Conservation (phyloP, 2,888 invertebrate species). For the Plusia festucae region DNA sequence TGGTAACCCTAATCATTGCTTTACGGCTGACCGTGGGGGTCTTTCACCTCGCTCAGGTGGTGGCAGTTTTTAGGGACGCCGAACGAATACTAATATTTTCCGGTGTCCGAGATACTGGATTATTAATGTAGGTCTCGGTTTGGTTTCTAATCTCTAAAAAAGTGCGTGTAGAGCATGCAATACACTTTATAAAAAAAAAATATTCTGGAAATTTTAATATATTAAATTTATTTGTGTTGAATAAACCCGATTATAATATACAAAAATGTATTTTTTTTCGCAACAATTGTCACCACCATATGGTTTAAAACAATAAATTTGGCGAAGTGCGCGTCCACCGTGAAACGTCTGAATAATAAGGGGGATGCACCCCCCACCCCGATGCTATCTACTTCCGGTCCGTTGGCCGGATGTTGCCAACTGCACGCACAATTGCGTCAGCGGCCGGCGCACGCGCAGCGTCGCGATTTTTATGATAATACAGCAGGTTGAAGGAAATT, state of each 20-base stretch:
- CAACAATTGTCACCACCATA: slow-evolving; percentile 39
- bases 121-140: slow-evolving; percentile 14
- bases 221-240: neutral
- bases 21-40: slow-evolving; percentile 39
- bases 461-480: slow-evolving; percentile 52
- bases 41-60: slow-evolving; percentile 46
- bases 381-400: slow-evolving; percentile 63
- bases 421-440: slow-evolving; percentile 60
- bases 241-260: neutral
- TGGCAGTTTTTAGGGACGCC: slow-evolving; percentile 23
- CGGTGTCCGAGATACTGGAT: neutral
- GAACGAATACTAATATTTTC: slow-evolving; percentile 43
- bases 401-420: slow-evolving; percentile 65
- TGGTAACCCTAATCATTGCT: slow-evolving; percentile 16
- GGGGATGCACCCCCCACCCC: slow-evolving; percentile 58
- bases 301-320: slow-evolving; percentile 58
- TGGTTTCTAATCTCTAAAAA: slow-evolving; percentile 39
- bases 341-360: slow-evolving; percentile 51
- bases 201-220: too few relatives aligned
- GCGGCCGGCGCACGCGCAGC: slow-evolving; percentile 53
- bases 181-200: too few relatives aligned
- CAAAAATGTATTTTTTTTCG: neutral
- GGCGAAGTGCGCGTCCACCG: slow-evolving; percentile 46
- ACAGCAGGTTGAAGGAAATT: slow-evolving; percentile 36
- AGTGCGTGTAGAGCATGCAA: slow-evolving; percentile 26